A percentile compares a stretch with the other conserved stretches of the same genome.
Evolutionary conservation across 2,888 invertebrate species (phyloP).

Genomic region (Caenorhabditis plicata): DNA sequence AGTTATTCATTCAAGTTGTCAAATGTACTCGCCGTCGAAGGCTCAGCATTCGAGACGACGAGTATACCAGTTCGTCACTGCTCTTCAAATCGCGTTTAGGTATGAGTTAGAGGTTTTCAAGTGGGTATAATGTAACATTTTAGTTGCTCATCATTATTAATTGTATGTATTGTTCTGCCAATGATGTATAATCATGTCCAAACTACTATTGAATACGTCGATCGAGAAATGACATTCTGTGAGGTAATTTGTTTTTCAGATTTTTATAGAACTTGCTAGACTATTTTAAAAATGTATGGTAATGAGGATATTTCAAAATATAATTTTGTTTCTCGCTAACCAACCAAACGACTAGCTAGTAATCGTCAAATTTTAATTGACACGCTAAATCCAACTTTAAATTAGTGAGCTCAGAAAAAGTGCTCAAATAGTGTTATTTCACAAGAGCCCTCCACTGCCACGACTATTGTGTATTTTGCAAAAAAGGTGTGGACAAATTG

Average conservation of each 20-base stretch:
- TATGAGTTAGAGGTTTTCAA: slow-evolving; percentile 3
- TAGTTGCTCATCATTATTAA: slow-evolving; percentile 59
- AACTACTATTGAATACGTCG: slow-evolving; percentile 63
- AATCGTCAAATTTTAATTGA: no score
- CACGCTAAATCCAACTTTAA: no score
- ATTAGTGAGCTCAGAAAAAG: no score
- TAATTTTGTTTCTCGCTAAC: not conserved
- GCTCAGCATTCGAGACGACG: slow-evolving; percentile 48
- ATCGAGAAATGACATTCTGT: slow-evolving; percentile 64
- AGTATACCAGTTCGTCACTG: slow-evolving; percentile 63
- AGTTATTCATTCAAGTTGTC: slow-evolving; percentile 35
- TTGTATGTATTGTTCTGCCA: slow-evolving; percentile 59
- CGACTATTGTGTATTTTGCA: no score
- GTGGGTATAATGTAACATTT: slow-evolving; percentile 8
- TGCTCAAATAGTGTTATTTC: no score
- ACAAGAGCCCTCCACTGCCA: no score
- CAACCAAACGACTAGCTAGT: no score
- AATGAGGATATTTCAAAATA: not conserved
- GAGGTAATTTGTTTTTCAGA: slow-evolving; percentile 61
- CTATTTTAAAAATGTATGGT: no score
- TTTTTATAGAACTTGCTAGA: not conserved
- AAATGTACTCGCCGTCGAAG: slow-evolving; percentile 50
- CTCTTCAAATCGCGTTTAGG: slow-evolving; percentile 64
- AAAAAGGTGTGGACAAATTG: no score
- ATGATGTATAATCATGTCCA: slow-evolving; percentile 65